Evolutionary conservation across 2,888 invertebrate species (phyloP).

Genomic region (Leptopilina myrica): DNA sequence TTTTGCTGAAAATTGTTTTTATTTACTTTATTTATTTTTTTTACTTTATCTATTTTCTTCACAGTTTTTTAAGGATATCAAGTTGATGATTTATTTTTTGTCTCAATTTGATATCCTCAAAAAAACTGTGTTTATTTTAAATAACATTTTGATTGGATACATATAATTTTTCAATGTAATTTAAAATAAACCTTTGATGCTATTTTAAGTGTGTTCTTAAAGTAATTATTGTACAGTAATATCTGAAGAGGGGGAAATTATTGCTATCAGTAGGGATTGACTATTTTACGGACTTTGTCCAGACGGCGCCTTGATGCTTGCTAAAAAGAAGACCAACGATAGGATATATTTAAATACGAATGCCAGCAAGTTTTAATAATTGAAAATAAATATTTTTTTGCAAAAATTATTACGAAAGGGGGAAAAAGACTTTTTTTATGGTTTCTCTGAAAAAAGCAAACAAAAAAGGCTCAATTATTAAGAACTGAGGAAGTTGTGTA

Average conservation of each 20-base stretch:
- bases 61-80: too few relatives aligned
- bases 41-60: too few relatives aligned
- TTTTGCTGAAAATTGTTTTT: too few relatives aligned
- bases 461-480: neutral
- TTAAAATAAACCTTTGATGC: neutral
- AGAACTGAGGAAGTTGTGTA: slow-evolving; percentile 12
- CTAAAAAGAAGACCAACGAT: slow-evolving; percentile 23
- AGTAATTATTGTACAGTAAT: too few relatives aligned
- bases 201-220: too few relatives aligned
- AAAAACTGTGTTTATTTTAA: too few relatives aligned
- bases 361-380: neutral
- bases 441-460: neutral
- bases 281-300: slow-evolving; percentile 24
- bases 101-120: too few relatives aligned
- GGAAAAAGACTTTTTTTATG: too few relatives aligned
- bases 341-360: slow-evolving; percentile 2
- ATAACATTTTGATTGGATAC: too few relatives aligned
- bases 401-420: neutral
- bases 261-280: slow-evolving; percentile 16
- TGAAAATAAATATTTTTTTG: neutral
- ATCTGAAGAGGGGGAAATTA: too few relatives aligned
- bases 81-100: too few relatives aligned
- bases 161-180: neutral
- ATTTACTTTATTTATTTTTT: too few relatives aligned
- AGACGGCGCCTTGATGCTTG: slow-evolving; percentile 34